These are phyloP conservation scores for Pipa parva DNA, from an alignment of 2,113 vertebrate species.

Conservation along the genomic window DNA sequence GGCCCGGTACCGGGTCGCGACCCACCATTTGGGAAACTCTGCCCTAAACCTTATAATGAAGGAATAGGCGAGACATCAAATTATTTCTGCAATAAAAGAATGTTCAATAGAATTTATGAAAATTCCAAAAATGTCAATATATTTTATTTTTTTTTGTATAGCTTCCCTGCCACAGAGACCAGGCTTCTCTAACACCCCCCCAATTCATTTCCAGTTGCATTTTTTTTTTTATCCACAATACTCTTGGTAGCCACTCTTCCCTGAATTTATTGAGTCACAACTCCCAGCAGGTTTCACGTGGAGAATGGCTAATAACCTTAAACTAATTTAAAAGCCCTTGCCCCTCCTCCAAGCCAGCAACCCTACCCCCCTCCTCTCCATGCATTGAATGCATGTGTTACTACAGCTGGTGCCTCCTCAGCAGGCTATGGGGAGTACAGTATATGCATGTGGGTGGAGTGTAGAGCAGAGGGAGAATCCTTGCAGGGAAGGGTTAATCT, in stretches of 20 bases:
- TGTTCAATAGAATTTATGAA: no score
- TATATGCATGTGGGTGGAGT: constrained; percentile 31
- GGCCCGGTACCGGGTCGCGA: no score
- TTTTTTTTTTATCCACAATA: not conserved
- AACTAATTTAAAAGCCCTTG: constrained; percentile 31
- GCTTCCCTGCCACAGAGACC: no score
- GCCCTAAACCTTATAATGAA: no score
- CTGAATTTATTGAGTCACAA: not conserved
- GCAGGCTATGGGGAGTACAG: constrained; percentile 31
- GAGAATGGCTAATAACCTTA: constrained; percentile 39
- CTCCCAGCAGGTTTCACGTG: constrained; percentile 29
- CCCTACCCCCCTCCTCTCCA: constrained; percentile 1
- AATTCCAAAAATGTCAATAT: no score
- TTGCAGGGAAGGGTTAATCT: constrained; percentile 22
- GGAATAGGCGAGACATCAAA: no score
- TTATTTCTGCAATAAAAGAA: no score
- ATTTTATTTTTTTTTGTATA: no score
- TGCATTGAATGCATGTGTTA: constrained; percentile 14
- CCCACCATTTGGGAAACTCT: no score
- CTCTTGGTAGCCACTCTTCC: not conserved
- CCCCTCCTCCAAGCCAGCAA: constrained; percentile 27
- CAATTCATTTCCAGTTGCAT: not conserved
- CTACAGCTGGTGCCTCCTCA: constrained; percentile 35
- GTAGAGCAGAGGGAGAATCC: constrained; percentile 8
- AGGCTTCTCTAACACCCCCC: no score